Conservation (phyloP, 2,888 invertebrate genomes). For the Drosophila anomalata region DNA sequence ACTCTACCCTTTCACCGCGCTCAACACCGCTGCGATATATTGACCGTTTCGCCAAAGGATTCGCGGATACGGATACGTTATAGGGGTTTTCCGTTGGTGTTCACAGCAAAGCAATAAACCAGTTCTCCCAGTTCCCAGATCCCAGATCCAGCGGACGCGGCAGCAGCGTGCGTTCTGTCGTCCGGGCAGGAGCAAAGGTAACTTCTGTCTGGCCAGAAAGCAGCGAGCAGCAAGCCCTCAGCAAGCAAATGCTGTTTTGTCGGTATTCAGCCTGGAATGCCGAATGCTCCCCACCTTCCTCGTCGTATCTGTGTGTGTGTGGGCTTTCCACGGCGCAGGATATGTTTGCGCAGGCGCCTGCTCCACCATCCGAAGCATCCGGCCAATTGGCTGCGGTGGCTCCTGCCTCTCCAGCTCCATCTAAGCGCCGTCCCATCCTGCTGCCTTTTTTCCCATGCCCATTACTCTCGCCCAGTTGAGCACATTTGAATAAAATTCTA, state of each 20-base stretch:
- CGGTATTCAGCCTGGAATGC: conserved; percentile 78
- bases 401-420: conserved; percentile 4
- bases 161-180: conserved; percentile 83
- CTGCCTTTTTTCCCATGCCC: conserved; percentile 67
- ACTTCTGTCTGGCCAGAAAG: conserved; percentile 83
- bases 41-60: conserved; percentile 11
- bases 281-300: conserved; percentile 34
- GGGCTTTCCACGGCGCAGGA: conserved; percentile 67
- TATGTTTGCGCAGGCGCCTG: conserved; percentile 63
- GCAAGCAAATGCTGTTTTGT: conserved; percentile 60
- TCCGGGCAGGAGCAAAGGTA: conserved; percentile 85
- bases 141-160: conserved; percentile 65
- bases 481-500: conserved; percentile 75
- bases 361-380: conserved; percentile 37
- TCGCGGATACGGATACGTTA: not conserved
- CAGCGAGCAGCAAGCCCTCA: conserved; percentile 46
- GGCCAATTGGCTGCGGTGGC: conserved; percentile 65
- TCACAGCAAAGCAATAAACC: conserved; percentile 17
- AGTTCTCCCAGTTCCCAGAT: conserved; percentile 9
- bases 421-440: not conserved
- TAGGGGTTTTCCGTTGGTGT: conserved; percentile 6
- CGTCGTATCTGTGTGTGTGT: not conserved
- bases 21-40: conserved; percentile 12
- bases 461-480: conserved; percentile 75
- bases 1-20: conserved; percentile 43